These are phyloP conservation scores for Parochlus steinenii DNA, from an alignment of 2,888 invertebrate species.

Conservation along the genomic window DNA sequence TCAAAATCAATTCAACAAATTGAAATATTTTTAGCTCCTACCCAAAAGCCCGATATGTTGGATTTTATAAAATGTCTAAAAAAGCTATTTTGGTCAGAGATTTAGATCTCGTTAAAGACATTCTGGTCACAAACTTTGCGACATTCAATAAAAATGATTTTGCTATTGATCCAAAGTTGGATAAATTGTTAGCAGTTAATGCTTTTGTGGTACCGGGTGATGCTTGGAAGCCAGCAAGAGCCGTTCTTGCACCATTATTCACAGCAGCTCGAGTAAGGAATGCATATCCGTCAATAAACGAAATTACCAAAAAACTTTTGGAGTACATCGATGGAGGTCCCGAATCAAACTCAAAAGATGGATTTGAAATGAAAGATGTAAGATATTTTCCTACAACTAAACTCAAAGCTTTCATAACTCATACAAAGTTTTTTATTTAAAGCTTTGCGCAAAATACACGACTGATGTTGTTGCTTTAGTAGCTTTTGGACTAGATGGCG, in stretches of 20 bases:
- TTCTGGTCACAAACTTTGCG: constrained; percentile 13
- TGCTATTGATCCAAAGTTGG: constrained; percentile 1
- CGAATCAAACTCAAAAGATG: constrained; percentile 7
- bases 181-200: constrained; percentile 2
- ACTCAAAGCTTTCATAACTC: neutral
- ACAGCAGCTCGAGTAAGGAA: constrained; percentile 1
- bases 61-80: constrained; percentile 14
- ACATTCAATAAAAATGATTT: constrained; percentile 12
- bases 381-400: constrained; percentile 1
- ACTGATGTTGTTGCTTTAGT: constrained; percentile 13
- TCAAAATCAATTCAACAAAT: neutral
- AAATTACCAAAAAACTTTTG: constrained; percentile 10
- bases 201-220: constrained; percentile 6
- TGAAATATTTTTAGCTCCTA: constrained; percentile 10
- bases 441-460: constrained; percentile 14
- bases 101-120: constrained; percentile 13
- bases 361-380: constrained; percentile 15
- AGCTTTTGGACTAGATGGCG: constrained; percentile 14
- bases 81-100: constrained; percentile 15
- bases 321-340: constrained; percentile 14
- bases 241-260: neutral
- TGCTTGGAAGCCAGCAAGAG: constrained; percentile 2
- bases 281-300: constrained; percentile 7
- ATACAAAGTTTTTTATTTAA: constrained; percentile 8
- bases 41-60: constrained; percentile 14